phyloP scores from a whole-genome alignment of 2,888 invertebrate genomes.

The Brachypalpus laphriformis region DNA sequence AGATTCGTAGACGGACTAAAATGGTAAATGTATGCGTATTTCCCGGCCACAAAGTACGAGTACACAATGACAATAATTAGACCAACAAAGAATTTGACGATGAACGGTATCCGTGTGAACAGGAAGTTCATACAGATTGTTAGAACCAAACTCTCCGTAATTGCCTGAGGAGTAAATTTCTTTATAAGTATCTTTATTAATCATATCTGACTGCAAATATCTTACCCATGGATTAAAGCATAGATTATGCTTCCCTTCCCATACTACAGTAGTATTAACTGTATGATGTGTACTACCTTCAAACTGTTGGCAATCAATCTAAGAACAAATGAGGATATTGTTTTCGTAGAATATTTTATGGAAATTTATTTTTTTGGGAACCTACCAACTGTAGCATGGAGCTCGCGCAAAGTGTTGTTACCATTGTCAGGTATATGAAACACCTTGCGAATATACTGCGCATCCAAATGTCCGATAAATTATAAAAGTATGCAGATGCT shows the following conservation, averaged over 20 bases:
- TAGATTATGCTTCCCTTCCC: conserved; percentile 74
- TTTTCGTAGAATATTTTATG: too few species aligned
- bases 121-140: conserved; percentile 88
- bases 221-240: conserved; percentile 82
- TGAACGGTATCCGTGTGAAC: conserved; percentile 92
- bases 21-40: conserved; percentile 84
- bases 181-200: background rate
- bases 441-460: conserved; percentile 86
- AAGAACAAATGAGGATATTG: background rate
- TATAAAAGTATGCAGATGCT: conserved; percentile 85
- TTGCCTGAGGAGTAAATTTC: conserved; percentile 77
- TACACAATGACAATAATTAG: conserved; percentile 87
- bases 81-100: conserved; percentile 90
- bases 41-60: conserved; percentile 87
- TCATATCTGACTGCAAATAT: background rate
- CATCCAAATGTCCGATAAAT: conserved; percentile 86
- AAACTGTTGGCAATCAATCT: conserved; percentile 76
- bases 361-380: background rate
- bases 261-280: conserved; percentile 46
- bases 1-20: conserved; percentile 88
- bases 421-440: conserved; percentile 87
- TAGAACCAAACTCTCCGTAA: conserved; percentile 85
- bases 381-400: conserved; percentile 86
- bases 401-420: conserved; percentile 86
- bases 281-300: conserved; percentile 35